A percentile compares a stretch with the other conserved stretches of the same genome.
Conservation (phyloP, 2,113 vertebrate genomes). For the Phylloscopus whistleri region DNA sequence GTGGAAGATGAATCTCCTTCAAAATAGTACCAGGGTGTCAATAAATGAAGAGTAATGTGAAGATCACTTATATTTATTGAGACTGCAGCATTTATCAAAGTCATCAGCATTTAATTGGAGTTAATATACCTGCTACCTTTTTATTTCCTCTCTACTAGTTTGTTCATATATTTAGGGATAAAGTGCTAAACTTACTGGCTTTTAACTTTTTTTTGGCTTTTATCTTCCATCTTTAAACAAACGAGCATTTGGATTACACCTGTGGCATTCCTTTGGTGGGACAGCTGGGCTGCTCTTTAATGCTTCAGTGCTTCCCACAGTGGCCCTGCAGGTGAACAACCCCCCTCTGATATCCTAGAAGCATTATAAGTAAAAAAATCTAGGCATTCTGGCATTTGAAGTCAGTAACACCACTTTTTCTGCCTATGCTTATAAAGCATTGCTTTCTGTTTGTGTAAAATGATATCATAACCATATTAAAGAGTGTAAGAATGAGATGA, state of each 20-base stretch:
- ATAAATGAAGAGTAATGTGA: constrained; percentile 64
- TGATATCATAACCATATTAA: not conserved
- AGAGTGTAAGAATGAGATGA: not conserved
- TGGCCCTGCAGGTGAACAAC: not conserved
- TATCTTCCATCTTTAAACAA: not conserved
- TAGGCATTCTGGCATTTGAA: not conserved
- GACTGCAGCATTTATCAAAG: constrained; percentile 37
- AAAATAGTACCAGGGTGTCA: constrained; percentile 55
- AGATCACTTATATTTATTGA: constrained; percentile 53
- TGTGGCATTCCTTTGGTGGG: not conserved
- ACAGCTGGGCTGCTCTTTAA: not conserved
- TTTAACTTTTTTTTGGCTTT: not conserved
- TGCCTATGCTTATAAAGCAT: rapidly evolving
- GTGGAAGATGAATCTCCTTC: constrained; percentile 56
- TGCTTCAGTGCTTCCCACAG: not conserved
- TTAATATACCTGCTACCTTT: constrained; percentile 16
- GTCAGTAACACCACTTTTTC: not conserved
- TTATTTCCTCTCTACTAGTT: not conserved
- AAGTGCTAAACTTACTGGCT: not conserved
- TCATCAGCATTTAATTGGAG: constrained; percentile 4
- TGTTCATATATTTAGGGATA: not conserved
- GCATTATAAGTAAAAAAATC: not conserved
- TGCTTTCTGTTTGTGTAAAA: not conserved
- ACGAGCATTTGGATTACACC: not conserved
- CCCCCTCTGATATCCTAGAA: not conserved